These are phyloP conservation scores for Schizopygopsis malacanthus DNA, from an alignment of 2,797 vertebrate genomes.

Conservation along the genomic window DNA sequence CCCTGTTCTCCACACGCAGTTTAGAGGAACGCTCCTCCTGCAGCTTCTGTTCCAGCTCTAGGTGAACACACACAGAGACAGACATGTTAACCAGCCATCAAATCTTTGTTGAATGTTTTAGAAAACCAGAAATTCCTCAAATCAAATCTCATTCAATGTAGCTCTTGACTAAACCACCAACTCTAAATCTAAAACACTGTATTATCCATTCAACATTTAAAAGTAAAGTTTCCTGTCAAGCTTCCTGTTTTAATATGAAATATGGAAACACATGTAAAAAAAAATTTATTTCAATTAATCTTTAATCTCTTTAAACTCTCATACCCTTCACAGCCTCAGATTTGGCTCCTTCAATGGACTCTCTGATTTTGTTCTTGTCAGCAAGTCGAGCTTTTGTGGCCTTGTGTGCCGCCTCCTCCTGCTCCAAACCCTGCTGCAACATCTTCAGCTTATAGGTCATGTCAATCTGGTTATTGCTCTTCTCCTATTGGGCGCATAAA, in stretches of 20 bases:
- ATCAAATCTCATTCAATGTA: not conserved
- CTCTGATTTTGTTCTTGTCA: constrained; percentile 97
- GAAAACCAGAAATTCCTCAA: not conserved
- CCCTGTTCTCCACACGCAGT: constrained; percentile 90
- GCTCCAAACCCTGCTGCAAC: constrained; percentile 94
- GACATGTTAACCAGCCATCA: not conserved
- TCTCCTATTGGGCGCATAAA: constrained; percentile 81
- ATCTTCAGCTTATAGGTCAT: constrained; percentile 98
- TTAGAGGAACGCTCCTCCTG: constrained; percentile 90
- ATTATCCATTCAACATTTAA: not conserved
- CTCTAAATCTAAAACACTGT: not conserved
- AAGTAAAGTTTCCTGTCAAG: not conserved
- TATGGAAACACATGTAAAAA: not conserved
- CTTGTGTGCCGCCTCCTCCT: constrained; percentile 94
- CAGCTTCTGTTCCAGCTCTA: constrained; percentile 97
- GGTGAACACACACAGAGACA: constrained; percentile 10
- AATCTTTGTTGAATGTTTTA: not conserved
- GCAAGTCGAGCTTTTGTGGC: constrained; percentile 91
- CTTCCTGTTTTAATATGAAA: not conserved
- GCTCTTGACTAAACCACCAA: not conserved
- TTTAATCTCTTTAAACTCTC: not conserved
- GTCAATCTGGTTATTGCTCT: constrained; percentile 98
- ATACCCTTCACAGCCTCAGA: constrained; percentile 93
- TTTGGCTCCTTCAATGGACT: constrained; percentile 96
- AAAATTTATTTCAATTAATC: not conserved